phyloP scores from a whole-genome alignment of 2,113 vertebrate species.

The Orycteropus afer region DNA sequence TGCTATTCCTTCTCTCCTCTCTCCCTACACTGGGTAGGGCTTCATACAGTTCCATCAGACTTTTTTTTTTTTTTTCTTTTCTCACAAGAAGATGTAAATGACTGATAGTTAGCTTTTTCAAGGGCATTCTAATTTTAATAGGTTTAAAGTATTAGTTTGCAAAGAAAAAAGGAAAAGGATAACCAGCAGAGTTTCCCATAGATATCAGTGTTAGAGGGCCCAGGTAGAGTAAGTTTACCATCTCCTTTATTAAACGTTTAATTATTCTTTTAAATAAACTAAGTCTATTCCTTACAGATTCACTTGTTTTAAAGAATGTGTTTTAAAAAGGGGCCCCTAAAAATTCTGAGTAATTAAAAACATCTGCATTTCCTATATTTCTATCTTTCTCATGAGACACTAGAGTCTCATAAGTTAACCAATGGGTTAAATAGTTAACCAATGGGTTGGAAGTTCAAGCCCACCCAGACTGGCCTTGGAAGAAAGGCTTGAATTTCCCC shows the following conservation, averaged over 20 bases:
- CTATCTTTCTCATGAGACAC: background rate
- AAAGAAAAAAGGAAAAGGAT: background rate
- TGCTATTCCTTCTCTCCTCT: background rate
- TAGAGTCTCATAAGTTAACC: too few species aligned
- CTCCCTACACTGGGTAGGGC: background rate
- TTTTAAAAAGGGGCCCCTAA: background rate
- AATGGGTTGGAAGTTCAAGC: background rate
- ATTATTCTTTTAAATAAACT: conserved; percentile 38
- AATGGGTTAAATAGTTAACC: background rate
- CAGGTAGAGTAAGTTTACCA: background rate
- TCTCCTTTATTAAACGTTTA: conserved; percentile 39
- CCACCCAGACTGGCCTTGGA: background rate
- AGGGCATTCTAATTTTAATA: conserved; percentile 38
- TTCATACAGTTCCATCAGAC: background rate
- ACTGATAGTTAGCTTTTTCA: background rate
- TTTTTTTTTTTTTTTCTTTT: conserved; percentile 42
- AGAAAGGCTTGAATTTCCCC: background rate
- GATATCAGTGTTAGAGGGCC: background rate
- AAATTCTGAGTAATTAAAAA: conserved; percentile 16
- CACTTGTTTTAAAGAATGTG: background rate
- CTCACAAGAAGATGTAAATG: background rate
- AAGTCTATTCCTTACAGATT: background rate
- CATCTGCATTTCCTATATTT: background rate
- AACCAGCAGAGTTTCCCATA: background rate
- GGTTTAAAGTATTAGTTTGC: background rate